A percentile compares a stretch with the other conserved stretches of the same genome.
These are phyloP conservation scores for Drosophila trapezifrons DNA, from an alignment of 1,140 invertebrate species.

Conservation along the genomic window DNA sequence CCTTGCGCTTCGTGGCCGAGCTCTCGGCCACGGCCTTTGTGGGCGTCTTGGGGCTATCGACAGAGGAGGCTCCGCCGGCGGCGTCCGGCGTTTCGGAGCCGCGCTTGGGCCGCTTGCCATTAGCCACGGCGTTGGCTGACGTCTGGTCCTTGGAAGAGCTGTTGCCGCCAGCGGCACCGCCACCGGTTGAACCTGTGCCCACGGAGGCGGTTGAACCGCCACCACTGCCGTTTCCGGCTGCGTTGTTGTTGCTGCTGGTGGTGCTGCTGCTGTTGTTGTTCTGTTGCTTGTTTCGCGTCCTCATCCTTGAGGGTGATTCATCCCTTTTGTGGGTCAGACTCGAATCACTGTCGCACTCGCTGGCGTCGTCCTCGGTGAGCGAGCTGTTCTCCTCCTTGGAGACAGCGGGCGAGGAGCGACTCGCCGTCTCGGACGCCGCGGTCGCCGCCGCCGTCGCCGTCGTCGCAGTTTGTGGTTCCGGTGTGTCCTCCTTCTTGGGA, in stretches of 20 bases:
- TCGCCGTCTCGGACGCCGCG: conserved; percentile 83
- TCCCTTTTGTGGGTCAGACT: conserved; percentile 89
- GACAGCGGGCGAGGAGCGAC: conserved; percentile 87
- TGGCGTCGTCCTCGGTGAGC: conserved; percentile 96
- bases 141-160: conserved; percentile 64
- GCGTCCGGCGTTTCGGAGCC: conserved; percentile 90
- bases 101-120: conserved; percentile 87
- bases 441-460: conserved; percentile 77
- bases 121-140: conserved; percentile 85
- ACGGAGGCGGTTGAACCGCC: conserved; percentile 32
- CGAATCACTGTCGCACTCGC: conserved; percentile 96
- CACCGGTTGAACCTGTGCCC: conserved; percentile 41
- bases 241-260: conserved; percentile 51
- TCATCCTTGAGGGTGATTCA: conserved; percentile 93
- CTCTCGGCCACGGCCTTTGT: conserved; percentile 86
- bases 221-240: conserved; percentile 49
- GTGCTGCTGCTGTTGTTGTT: conserved; percentile 62
- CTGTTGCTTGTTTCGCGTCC: conserved; percentile 91
- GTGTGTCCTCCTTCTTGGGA: conserved; percentile 84
- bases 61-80: conserved; percentile 38
- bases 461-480: conserved; percentile 84
- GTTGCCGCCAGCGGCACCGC: conserved; percentile 50
- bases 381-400: conserved; percentile 91
- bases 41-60: conserved; percentile 86
- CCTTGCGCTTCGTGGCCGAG: conserved; percentile 86